Evolutionary conservation across 2,113 vertebrate genomes (phyloP).

Genomic region (Oceanites oceanicus): DNA sequence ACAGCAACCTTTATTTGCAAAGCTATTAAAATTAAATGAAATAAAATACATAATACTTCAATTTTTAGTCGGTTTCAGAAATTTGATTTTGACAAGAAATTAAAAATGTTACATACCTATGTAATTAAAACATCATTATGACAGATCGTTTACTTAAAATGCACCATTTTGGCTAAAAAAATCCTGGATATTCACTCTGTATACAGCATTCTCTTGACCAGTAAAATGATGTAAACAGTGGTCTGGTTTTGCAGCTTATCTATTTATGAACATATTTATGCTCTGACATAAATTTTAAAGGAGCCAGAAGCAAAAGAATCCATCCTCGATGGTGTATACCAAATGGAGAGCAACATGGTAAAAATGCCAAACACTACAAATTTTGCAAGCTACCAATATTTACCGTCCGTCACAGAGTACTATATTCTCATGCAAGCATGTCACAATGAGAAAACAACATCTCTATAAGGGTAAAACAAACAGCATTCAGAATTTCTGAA

Average conservation of each 20-base stretch:
- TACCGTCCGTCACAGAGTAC: neutral
- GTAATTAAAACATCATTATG: neutral
- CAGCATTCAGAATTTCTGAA: slow-evolving; percentile 21
- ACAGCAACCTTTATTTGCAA: neutral
- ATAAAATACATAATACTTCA: neutral
- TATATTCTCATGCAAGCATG: neutral
- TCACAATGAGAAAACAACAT: slow-evolving; percentile 12
- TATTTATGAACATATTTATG: neutral
- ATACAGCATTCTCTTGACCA: neutral
- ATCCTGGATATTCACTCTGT: neutral
- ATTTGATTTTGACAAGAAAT: neutral
- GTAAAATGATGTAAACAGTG: neutral
- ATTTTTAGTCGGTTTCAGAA: neutral
- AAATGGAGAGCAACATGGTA: neutral
- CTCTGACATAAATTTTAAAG: neutral
- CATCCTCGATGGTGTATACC: rapidly evolving
- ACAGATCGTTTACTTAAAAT: neutral
- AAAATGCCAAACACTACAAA: neutral
- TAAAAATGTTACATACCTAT: neutral
- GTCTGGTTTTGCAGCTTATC: neutral
- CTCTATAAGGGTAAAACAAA: slow-evolving; percentile 57
- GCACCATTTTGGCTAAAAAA: neutral
- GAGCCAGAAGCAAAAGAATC: neutral
- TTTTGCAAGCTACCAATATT: neutral
- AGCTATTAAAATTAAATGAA: neutral